Evolutionary conservation across 2,797 vertebrate species (phyloP).

Genomic region (Phoxinus dragarum): DNA sequence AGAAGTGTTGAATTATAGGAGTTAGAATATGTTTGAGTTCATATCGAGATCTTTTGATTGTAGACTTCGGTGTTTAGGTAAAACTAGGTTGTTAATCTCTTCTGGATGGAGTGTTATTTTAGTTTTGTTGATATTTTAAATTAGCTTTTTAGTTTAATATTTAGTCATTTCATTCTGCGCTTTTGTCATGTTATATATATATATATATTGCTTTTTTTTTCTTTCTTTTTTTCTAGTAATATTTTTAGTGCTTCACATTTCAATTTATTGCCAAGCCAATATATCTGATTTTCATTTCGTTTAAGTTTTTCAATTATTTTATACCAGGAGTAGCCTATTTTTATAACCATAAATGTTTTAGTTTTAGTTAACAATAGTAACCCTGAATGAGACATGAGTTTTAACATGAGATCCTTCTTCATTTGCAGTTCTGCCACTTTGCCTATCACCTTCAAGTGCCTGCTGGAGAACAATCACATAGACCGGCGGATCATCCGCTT

Average conservation of each 20-base stretch:
- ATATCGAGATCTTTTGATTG: background rate
- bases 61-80: background rate
- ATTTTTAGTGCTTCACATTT: background rate
- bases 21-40: background rate
- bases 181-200: no score
- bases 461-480: constrained; percentile 96
- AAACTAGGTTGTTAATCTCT: background rate
- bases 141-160: no score
- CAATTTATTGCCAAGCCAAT: no score
- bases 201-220: no score
- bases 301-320: no score
- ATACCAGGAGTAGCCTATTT: background rate
- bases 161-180: background rate
- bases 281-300: no score
- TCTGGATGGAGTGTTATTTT: no score
- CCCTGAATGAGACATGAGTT: background rate
- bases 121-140: no score
- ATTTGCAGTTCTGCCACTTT: constrained; percentile 89
- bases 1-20: background rate
- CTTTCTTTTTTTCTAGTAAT: no score
- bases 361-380: background rate
- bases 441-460: constrained; percentile 99
- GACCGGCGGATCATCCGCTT: constrained; percentile 94
- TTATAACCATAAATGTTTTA: background rate
- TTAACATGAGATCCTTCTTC: background rate